These are phyloP conservation scores for Leuciscus idus DNA, from an alignment of 2,113 vertebrate species.

Conservation along the genomic window DNA sequence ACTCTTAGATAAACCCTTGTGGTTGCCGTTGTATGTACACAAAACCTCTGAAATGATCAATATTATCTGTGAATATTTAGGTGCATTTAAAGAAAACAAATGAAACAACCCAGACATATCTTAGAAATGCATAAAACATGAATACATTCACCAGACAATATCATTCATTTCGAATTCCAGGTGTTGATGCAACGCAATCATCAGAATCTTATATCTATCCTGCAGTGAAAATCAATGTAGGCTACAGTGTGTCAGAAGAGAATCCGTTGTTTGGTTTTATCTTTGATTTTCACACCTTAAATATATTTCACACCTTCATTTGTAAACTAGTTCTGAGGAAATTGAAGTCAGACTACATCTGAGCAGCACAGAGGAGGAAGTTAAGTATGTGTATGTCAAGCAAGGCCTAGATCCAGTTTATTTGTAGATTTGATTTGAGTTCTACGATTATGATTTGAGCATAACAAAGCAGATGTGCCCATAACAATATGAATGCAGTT, in stretches of 20 bases:
- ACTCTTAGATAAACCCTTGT: not conserved
- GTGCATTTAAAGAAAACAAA: not conserved
- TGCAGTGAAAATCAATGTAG: slow-evolving; percentile 31
- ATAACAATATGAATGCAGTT: not conserved
- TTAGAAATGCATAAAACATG: not conserved
- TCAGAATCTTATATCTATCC: slow-evolving; percentile 2
- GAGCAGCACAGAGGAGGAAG: not conserved
- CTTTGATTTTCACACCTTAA: slow-evolving; percentile 56
- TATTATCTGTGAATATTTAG: not conserved
- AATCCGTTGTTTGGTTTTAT: slow-evolving; percentile 49
- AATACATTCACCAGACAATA: not conserved
- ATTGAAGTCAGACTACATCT: slow-evolving; percentile 50
- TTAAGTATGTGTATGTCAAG: slow-evolving; percentile 1
- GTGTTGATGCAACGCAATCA: not conserved
- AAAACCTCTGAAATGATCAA: not conserved
- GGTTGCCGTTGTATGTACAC: not conserved
- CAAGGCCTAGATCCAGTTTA: slow-evolving; percentile 23
- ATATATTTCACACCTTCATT: slow-evolving; percentile 60
- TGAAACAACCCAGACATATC: not conserved
- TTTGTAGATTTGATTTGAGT: not conserved
- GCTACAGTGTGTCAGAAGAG: slow-evolving; percentile 2
- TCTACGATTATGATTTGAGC: not conserved
- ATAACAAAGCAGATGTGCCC: not conserved
- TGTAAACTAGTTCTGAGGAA: slow-evolving; percentile 53
- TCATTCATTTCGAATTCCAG: slow-evolving; percentile 4